phyloP scores from a whole-genome alignment of 2,797 vertebrate species.

The Esox lucius region DNA sequence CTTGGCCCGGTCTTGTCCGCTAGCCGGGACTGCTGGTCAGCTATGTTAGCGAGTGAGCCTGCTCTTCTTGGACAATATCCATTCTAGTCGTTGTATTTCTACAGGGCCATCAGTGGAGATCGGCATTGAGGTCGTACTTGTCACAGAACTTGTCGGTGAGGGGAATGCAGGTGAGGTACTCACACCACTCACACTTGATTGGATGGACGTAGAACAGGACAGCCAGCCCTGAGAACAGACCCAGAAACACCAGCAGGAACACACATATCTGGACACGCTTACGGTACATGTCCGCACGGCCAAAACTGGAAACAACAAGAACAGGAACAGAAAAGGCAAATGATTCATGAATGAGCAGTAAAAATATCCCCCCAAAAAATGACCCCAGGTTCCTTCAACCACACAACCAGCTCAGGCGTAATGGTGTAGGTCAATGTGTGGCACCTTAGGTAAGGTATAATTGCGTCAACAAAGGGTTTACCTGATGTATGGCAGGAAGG shows the following conservation, averaged over 20 bases:
- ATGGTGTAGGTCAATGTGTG: not conserved
- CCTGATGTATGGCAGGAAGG: conserved; percentile 95
- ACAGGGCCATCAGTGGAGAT: conserved; percentile 80
- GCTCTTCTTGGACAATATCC: not conserved
- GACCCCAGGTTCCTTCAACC: not conserved
- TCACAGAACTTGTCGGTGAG: conserved; percentile 98
- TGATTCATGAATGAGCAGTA: no score
- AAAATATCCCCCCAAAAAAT: no score
- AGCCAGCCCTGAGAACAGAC: conserved; percentile 85
- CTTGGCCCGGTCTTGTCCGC: no score
- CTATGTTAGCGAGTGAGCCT: not conserved
- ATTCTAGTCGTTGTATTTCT: not conserved
- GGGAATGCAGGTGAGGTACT: conserved; percentile 96
- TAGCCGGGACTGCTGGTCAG: not conserved
- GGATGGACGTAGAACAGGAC: conserved; percentile 95
- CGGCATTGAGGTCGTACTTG: conserved; percentile 95
- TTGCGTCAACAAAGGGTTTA: conserved; percentile 9
- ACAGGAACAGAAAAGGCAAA: not conserved
- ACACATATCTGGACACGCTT: conserved; percentile 93
- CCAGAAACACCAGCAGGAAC: conserved; percentile 87
- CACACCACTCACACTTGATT: conserved; percentile 94
- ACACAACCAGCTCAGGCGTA: not conserved
- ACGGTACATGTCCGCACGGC: conserved; percentile 90
- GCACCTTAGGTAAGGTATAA: not conserved
- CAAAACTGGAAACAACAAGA: conserved; percentile 76